Evolutionary conservation across 2,113 vertebrate genomes (phyloP).

Genomic region (Paedocypris sp.): DNA sequence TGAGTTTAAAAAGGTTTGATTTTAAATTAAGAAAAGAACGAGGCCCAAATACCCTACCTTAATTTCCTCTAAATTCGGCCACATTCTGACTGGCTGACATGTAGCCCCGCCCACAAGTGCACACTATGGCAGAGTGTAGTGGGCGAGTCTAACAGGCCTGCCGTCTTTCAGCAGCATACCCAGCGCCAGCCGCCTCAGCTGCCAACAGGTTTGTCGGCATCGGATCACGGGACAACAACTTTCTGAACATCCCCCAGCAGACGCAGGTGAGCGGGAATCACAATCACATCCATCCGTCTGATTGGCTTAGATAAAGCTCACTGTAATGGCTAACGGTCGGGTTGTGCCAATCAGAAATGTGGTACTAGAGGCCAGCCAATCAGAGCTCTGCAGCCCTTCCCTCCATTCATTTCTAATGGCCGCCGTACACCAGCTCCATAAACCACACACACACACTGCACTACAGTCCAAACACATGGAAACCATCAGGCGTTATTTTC

Average conservation of each 20-base stretch:
- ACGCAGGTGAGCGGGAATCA: too few species aligned
- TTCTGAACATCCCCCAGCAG: conserved; percentile 94
- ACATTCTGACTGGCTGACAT: too few species aligned
- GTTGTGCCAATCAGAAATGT: too few species aligned
- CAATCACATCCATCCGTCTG: too few species aligned
- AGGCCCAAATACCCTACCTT: too few species aligned
- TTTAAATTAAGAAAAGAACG: too few species aligned
- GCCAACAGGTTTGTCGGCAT: conserved; percentile 98
- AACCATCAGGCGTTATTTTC: conserved; percentile 58
- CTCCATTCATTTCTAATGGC: conserved; percentile 6
- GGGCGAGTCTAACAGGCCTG: too few species aligned
- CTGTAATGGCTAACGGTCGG: too few species aligned
- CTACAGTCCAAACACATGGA: conserved; percentile 53
- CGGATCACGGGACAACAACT: conserved; percentile 98
- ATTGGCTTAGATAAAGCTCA: too few species aligned
- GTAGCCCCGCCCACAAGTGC: conserved; percentile 29
- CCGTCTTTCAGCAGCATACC: conserved; percentile 84
- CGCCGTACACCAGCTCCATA: conserved; percentile 42
- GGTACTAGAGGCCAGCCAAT: too few species aligned
- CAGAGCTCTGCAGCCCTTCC: not conserved
- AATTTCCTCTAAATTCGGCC: too few species aligned
- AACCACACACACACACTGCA: not conserved
- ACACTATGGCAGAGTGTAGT: conserved; percentile 46
- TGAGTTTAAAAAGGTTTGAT: too few species aligned
- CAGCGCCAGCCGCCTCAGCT: conserved; percentile 89